Base-by-base conservation (phyloP, 1,140 invertebrate species). In the Pantala flavescens region DNA sequence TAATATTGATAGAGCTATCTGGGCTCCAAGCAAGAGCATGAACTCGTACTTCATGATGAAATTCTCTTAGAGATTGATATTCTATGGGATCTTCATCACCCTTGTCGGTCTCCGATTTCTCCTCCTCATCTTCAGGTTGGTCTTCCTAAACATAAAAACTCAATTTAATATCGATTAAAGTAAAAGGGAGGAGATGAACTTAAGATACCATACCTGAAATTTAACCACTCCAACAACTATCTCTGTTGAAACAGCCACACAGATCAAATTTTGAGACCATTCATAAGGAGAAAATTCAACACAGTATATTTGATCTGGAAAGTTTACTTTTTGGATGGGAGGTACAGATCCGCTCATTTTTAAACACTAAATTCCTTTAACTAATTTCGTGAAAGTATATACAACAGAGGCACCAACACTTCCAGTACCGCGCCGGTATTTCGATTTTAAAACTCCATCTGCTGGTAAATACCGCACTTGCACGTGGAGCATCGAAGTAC, bases 11-110 rank as follows among this genome's bases (percentile, higher is more conserved):
- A 9, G 87, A 88, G 24, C 88, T 88, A 77, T 89, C 86, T 70
- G 89, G 88, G 74, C 88, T 88, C 82, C 89, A 86, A 43, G 85
- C 82, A 7, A 90, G 77, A 1, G 84, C 81, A 76, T 86, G 83
- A 72, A 85, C 84, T 78, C 85, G 81, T 43, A 80, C 84, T 42
- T 83, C 82, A 76, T 88, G 84, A 71, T 85, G 80, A 77, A 89
- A 83, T 74, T 85, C 81, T 63, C 79, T 77, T 43, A 84, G 80
- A 28, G 77, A 16, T 75, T 80, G 77, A 71, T 81, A 84, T 77
- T 78, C 80, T 70, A 84, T 77, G 24, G 76, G 77, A 75, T 75
- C 81, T 28, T 82, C 83, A 71, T 78, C 79, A 80, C 19, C 83
- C 82, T 76, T 84, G 82, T 43, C 80, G 78, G 43, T 77, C 75